Evolutionary conservation across 2,113 vertebrate genomes (phyloP).

Genomic region (Phaethornis superciliosus): DNA sequence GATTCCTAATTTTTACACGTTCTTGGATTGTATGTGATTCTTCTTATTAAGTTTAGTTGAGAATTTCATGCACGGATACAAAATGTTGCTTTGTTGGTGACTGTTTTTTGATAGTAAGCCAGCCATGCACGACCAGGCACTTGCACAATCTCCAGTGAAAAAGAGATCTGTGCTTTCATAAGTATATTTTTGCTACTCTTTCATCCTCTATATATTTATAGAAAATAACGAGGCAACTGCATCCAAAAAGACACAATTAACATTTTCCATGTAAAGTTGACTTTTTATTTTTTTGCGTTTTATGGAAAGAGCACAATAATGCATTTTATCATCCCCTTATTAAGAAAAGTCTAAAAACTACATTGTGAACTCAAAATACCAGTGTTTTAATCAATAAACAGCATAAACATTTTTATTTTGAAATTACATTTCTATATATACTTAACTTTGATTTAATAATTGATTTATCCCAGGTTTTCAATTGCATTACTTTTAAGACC

Average conservation of each 20-base stretch:
- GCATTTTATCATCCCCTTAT: neutral
- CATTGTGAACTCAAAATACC: neutral
- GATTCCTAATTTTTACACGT: neutral
- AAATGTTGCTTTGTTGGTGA: neutral
- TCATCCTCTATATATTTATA: neutral
- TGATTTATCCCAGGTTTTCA: neutral
- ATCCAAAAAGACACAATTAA: neutral
- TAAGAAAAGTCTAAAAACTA: neutral
- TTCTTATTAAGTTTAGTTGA: neutral
- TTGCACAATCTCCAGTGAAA: neutral
- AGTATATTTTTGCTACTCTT: neutral
- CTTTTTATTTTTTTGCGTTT: neutral
- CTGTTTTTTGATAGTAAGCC: neutral
- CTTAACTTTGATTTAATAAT: neutral
- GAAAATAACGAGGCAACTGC: neutral
- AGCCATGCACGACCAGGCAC: rapidly evolving
- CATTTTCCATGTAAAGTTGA: neutral
- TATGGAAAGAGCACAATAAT: neutral
- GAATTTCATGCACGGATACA: neutral
- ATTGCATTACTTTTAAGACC: neutral
- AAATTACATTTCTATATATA: neutral
- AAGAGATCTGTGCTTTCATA: neutral
- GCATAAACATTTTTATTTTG: neutral
- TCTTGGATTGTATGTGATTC: neutral
- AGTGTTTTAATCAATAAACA: neutral